A percentile compares a stretch with the other conserved stretches of the same genome.
These are phyloP conservation scores for Ypsolopha sequella DNA, from an alignment of 2,888 invertebrate genomes.

Conservation along the genomic window DNA sequence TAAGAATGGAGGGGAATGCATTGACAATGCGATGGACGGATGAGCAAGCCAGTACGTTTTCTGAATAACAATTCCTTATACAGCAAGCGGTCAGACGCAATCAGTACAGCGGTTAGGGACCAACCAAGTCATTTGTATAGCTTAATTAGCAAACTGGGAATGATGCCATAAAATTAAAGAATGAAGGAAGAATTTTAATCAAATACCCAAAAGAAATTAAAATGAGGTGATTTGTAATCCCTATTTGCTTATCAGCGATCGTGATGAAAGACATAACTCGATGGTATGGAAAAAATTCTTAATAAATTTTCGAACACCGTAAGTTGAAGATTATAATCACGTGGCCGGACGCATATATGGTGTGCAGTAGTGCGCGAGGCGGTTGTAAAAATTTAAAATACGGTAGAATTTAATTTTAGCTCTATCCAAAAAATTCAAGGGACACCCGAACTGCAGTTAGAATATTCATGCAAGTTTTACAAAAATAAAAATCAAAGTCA, in stretches of 20 bases:
- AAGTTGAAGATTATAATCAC: conserved; percentile 4
- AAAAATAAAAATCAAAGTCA: no score
- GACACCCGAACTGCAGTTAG: conserved; percentile 14
- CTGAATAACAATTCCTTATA: conserved; percentile 40
- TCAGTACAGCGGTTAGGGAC: conserved; percentile 38
- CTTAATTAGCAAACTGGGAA: conserved; percentile 27
- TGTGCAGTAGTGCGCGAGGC: conserved; percentile 30
- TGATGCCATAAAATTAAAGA: conserved; percentile 1
- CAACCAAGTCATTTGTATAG: conserved; percentile 38
- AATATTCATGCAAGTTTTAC: not conserved
- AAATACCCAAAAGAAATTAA: conserved; percentile 9
- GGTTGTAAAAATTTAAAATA: conserved; percentile 34
- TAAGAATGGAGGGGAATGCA: conserved; percentile 32
- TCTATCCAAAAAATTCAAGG: conserved; percentile 15
- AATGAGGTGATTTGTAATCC: conserved; percentile 29
- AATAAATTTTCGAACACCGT: conserved; percentile 4
- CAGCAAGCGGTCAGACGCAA: conserved; percentile 31
- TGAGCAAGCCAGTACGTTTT: conserved; percentile 30
- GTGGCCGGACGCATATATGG: conserved; percentile 41
- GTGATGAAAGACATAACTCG: conserved; percentile 3
- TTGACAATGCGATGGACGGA: conserved; percentile 42
- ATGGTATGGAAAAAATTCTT: not conserved
- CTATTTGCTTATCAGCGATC: conserved; percentile 21
- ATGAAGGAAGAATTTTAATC: conserved; percentile 1
- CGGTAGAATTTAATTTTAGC: conserved; percentile 12